Base-by-base conservation (phyloP, 2,888 invertebrate genomes). In the Phorcus lineatus region DNA sequence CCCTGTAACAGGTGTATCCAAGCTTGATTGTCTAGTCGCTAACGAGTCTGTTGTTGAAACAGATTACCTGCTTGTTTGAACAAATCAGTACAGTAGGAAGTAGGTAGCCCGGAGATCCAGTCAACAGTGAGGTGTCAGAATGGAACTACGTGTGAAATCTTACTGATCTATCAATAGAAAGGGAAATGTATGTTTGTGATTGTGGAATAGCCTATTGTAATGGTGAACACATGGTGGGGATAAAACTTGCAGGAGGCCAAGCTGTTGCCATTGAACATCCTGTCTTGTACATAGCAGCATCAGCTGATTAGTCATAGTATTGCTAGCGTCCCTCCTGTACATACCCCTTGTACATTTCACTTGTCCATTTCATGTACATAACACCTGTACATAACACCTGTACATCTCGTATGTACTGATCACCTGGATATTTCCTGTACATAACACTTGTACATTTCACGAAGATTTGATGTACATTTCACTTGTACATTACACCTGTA, bases 111-210 rank as follows among this genome's bases (percentile, higher is more conserved):
- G 3, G n/a, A 70, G 40, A 70, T 70, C 40, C 36, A 70, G 70
- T 70, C 28, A 70, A 70, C 40, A 70, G 6, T 13, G 70, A 31
- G 70, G 70, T 70, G 70, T 36, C 70, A 70, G 36, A 28, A 70
- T 19, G 19, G 2, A 70, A 31, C 31, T 70, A 19, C 31, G 70
- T 31, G 36, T 70, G 36, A 70, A 47, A 47, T 47, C 47, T 13
- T 47, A 47, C 47, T 47, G 47, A 47, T 47, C 11, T 47, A 4
- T 47, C 47, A 47, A 47, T 47, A 47, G 31, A 36, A 28, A 4
- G 11, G 22, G 62, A 62, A 24, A 19, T 31, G 70, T 31, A 70
- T 70, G 19, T 19, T 70, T 19, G 16, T 16, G 70, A 31, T 19
- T 36, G 4, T 11, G n/a, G 28, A 19, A 36, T 9, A 36, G 17